These are phyloP conservation scores for Ailuropoda melanoleuca DNA, from an alignment of 2,113 vertebrate genomes.

Conservation along the genomic window DNA sequence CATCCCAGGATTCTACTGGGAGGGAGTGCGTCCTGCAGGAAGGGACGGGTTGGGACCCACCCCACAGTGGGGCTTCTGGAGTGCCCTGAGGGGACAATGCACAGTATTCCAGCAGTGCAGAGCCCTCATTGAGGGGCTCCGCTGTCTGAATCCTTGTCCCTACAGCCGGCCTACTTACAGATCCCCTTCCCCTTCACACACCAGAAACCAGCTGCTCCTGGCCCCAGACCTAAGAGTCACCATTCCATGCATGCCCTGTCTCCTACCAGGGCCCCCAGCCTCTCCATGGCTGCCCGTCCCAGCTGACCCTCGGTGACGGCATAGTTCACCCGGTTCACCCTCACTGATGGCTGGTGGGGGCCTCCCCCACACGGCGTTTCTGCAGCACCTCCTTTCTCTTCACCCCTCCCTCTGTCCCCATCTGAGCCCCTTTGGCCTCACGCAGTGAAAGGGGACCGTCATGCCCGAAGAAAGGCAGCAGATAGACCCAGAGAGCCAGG, in stretches of 20 bases:
- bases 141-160: neutral
- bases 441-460: neutral
- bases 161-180: too few relatives aligned
- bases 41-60: too few relatives aligned
- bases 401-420: neutral
- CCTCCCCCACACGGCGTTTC: neutral
- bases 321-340: neutral
- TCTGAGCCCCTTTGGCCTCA: accelerated
- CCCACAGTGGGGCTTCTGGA: neutral
- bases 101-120: too few relatives aligned
- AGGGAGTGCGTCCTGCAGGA: neutral
- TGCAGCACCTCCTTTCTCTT: too few relatives aligned
- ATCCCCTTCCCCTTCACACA: neutral
- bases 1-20: neutral
- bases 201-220: neutral
- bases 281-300: neutral
- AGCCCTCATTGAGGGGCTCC: neutral
- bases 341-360: too few relatives aligned
- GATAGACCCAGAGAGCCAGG: neutral
- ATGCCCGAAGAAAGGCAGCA: too few relatives aligned
- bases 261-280: accelerated
- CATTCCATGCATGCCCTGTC: accelerated
- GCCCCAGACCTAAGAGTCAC: neutral
- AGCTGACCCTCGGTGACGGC: neutral
- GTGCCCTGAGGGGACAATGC: neutral